phyloP scores from a whole-genome alignment of 92 coral and sea anemone genomes.

The Zoanthus gigantus region DNA sequence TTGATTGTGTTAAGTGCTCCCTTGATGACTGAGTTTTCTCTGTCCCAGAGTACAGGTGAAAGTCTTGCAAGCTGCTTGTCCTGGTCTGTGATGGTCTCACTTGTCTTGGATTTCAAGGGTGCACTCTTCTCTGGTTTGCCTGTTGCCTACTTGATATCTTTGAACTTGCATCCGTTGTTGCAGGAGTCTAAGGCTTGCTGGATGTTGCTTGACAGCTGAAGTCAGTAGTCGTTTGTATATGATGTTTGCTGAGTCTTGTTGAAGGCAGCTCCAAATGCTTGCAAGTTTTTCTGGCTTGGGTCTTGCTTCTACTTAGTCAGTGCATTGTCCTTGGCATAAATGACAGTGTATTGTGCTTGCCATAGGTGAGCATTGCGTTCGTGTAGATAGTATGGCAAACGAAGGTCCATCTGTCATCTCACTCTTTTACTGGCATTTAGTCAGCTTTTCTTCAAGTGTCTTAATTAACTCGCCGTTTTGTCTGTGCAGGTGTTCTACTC shows the following conservation, averaged over 20 bases:
- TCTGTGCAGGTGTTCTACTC: no score
- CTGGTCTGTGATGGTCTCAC: constrained; percentile 16
- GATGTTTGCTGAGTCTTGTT: constrained; percentile 39
- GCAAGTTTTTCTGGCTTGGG: constrained; percentile 33
- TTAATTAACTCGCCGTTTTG: no score
- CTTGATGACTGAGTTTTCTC: constrained; percentile 2
- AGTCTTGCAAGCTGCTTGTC: constrained; percentile 20
- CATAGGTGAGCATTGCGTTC: not conserved
- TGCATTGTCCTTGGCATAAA: not conserved
- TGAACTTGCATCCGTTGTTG: constrained; percentile 27
- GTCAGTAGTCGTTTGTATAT: constrained; percentile 41
- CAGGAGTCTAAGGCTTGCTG: constrained; percentile 40
- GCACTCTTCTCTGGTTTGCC: constrained; percentile 22
- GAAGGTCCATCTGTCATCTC: constrained; percentile 3
- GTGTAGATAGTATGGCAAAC: constrained; percentile 1
- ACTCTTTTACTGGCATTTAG: no score
- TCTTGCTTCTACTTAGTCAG: not conserved
- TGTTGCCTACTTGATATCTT: constrained; percentile 45
- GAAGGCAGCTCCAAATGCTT: constrained; percentile 12
- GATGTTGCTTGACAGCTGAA: constrained; percentile 19
- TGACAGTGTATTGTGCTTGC: not conserved
- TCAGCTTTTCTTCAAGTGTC: no score
- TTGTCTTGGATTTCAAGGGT: constrained; percentile 45
- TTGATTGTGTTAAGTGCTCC: constrained; percentile 26
- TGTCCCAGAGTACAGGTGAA: not conserved